Evolutionary conservation across 2,113 vertebrate genomes (phyloP), one percentile per base, ranked within the genome.

Genomic region (Lepisosteus oculatus): DNA sequence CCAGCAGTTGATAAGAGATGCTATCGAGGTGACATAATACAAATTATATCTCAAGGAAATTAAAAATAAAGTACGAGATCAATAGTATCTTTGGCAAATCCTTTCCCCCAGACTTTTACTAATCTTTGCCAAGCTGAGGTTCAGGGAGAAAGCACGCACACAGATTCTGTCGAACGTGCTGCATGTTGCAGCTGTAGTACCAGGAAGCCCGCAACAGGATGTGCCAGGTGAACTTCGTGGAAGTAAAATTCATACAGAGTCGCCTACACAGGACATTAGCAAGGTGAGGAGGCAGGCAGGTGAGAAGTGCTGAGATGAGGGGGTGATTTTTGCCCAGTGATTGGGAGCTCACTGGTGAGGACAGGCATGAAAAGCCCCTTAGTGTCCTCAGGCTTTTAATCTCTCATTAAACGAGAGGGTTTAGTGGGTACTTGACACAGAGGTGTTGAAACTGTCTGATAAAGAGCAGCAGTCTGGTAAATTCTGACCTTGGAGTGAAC

Each of bases 61-160:
- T 54, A 70, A 71, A 64, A 77, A 75, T 79, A 29, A 64, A 3
- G n/a, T 59, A 59, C 72, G 56, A 67, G 72, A 75, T 73, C 73
- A 75, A 71, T 75, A 83, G 81, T 78, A 84, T 86, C 83, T 84
- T 85, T 79, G 74, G 77, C 70, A 81, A 84, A 83, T 79, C 76
- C 69, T 69, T 65, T 62, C 68, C 70, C 57, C 75, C 78, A 79
- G 73, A 76, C 77, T 72, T 71, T 69, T 5, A 57, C 76, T 84
- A 80, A 70, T 67, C 67, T 42, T 29, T 73, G 47, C 57, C 47
- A 61, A 63, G 54, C 64, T 9, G 41, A 66, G 45, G 41, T 47
- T 67, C 12, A 72, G 59, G 8, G 6, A 29, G 3, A 61, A 65
- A 29, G 55, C 14, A 64, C 41, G 57, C 55, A 17, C 15, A 51